Percentiles rank a stretch among this genome's conserved stretches.
phyloP scores from a whole-genome alignment of 2,113 vertebrate genomes.

The Aythya baeri region DNA sequence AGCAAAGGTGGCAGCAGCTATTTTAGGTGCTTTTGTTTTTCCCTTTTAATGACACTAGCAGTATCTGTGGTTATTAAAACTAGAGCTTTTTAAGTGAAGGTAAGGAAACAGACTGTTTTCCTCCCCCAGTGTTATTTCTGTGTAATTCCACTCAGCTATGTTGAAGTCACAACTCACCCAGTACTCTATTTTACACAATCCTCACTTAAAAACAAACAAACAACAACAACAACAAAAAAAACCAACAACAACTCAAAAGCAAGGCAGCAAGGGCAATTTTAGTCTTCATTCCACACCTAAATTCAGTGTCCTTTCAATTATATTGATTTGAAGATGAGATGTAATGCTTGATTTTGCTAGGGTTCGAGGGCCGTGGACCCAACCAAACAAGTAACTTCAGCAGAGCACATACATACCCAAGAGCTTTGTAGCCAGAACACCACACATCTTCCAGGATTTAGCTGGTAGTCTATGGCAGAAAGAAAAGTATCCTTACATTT shows the following conservation, averaged over 20 bases:
- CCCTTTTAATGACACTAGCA: not conserved
- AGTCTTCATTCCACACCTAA: not conserved
- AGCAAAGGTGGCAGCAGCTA: not conserved
- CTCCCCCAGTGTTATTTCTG: not conserved
- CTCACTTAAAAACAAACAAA: not conserved
- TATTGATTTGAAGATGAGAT: not conserved
- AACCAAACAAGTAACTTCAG: not conserved
- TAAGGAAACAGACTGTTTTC: not conserved
- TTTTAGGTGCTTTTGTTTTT: not conserved
- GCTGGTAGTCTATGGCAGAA: not conserved
- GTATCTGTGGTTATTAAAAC: not conserved
- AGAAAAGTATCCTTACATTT: not conserved
- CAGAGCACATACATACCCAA: rapidly evolving
- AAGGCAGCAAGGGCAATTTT: not conserved
- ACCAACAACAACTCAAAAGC: too few relatives aligned
- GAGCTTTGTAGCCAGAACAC: not conserved
- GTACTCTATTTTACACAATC: not conserved
- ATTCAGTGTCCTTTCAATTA: not conserved
- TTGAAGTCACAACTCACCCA: not conserved
- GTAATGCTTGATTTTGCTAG: not conserved
- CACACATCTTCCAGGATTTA: not conserved
- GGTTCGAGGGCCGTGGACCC: not conserved
- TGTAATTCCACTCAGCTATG: not conserved
- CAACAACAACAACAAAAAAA: too few relatives aligned
- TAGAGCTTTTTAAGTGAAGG: not conserved